These are phyloP conservation scores for Etheostoma nigrum DNA, from an alignment of 2,797 vertebrate species.

Conservation along the genomic window DNA sequence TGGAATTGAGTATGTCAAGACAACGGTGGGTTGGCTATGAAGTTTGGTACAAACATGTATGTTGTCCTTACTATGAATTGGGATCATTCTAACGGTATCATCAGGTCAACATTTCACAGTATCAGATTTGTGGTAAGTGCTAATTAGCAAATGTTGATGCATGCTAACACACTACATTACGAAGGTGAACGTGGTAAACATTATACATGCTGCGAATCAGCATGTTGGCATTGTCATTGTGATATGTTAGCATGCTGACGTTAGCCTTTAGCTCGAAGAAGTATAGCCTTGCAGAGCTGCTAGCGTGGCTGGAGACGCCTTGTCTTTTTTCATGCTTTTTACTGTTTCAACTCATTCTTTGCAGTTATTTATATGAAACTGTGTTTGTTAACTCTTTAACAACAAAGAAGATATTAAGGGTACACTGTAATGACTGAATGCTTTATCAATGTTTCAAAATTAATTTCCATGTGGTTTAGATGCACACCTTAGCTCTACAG, in stretches of 20 bases:
- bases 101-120: background rate
- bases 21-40: background rate
- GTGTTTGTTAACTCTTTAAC: background rate
- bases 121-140: too few relatives aligned
- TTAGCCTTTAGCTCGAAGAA: background rate
- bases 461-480: background rate
- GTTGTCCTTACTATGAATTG: background rate
- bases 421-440: slow-evolving; percentile 4
- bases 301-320: too few relatives aligned
- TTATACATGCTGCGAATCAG: too few relatives aligned
- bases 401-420: background rate
- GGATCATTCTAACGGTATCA: background rate
- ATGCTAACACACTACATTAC: too few relatives aligned
- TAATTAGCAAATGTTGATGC: too few relatives aligned
- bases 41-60: background rate
- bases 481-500: background rate
- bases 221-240: background rate
- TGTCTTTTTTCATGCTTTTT: background rate
- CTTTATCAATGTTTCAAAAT: background rate
- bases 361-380: background rate
- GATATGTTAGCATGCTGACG: background rate
- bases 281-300: background rate
- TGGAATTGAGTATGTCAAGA: background rate
- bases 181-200: too few relatives aligned
- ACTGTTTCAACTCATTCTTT: background rate